A percentile compares a stretch with the other conserved stretches of the same genome.
These are phyloP conservation scores for Gnatocerus cornutus DNA, from an alignment of 2,888 invertebrate genomes.

Conservation along the genomic window DNA sequence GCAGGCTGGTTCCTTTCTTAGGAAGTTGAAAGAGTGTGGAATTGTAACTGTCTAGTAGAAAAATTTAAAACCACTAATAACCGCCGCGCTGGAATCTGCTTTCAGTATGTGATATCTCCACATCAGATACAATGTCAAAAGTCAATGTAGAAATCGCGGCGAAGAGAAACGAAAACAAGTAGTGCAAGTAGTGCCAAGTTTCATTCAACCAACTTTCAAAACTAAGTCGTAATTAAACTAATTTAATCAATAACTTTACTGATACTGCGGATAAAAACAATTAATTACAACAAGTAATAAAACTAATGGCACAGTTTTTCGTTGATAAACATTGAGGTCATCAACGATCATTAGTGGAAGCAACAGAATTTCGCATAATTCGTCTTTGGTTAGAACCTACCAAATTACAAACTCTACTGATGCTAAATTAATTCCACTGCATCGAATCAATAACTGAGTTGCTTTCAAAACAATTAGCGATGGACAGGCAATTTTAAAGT, in stretches of 20 bases:
- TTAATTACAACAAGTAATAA: slow-evolving; percentile 1
- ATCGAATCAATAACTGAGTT: no score
- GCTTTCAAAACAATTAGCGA: no score
- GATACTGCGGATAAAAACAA: neutral
- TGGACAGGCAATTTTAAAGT: no score
- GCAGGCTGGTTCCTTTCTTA: neutral
- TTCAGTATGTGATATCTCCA: neutral
- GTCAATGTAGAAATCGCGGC: neutral
- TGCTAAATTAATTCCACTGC: neutral
- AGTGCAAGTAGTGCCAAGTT: neutral
- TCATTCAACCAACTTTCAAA: slow-evolving; percentile 1
- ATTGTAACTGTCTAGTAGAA: no score
- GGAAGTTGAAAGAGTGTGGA: no score
- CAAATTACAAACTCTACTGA: neutral
- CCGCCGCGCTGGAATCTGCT: neutral
- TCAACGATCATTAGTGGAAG: neutral
- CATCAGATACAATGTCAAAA: neutral
- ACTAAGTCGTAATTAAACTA: neutral
- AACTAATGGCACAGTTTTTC: slow-evolving; percentile 3
- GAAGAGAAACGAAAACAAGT: slow-evolving; percentile 4
- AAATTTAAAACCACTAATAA: no score
- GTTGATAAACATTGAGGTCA: slow-evolving; percentile 3
- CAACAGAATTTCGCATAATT: neutral
- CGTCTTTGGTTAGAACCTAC: neutral
- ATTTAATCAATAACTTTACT: neutral